Evolutionary conservation across 2,113 vertebrate species (phyloP), one percentile per base, ranked within the genome.

Genomic region (Cercocebus atys): DNA sequence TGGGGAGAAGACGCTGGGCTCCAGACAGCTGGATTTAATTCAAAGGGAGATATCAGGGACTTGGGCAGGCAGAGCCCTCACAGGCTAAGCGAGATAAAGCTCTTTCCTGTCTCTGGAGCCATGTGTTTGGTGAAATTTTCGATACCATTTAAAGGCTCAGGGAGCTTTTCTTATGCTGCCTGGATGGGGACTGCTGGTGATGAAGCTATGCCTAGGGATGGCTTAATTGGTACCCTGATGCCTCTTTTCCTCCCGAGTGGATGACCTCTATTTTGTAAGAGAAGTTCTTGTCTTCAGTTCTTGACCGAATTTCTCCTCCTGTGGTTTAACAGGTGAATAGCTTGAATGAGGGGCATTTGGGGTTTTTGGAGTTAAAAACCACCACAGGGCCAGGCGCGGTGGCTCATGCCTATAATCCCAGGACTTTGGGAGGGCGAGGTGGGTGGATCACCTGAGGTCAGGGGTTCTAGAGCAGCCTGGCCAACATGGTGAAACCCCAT

Each of bases 21-120:
- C 70, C 50, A 47, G 94, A 83, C 9, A n/a, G 95, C 64, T 59
- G 64, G 73, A 64, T 90, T 90, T 93, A 95, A 96, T 94, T 97
- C 90, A 87, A 43, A 89, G 79, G 83, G 52, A 50, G 68, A 43
- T 75, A 88, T 50, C 79, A 35, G 91, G 78, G 47, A 75, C 90
- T 43, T 6, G 64, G 93, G 61, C 84, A 52, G 86, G 79, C 75
- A 92, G 35, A 93, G 84, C 47, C 93, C 50, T 66, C 70, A 4
- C 82, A 50, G 90, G 91, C 79, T 30, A 45, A 90, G 47, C 0
- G 32, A 91, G 96, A 95, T 88, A 96, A 89, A 76, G 64, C 79
- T 55, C 88, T 38, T 55, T 80, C 68, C 68, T 25, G 43, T 90
- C 93, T 94, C 95, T 57, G 43, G 75, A 89, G 93, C 35, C 52